Conservation (phyloP, 2,888 invertebrate species). For the Melipona bicolor region DNA sequence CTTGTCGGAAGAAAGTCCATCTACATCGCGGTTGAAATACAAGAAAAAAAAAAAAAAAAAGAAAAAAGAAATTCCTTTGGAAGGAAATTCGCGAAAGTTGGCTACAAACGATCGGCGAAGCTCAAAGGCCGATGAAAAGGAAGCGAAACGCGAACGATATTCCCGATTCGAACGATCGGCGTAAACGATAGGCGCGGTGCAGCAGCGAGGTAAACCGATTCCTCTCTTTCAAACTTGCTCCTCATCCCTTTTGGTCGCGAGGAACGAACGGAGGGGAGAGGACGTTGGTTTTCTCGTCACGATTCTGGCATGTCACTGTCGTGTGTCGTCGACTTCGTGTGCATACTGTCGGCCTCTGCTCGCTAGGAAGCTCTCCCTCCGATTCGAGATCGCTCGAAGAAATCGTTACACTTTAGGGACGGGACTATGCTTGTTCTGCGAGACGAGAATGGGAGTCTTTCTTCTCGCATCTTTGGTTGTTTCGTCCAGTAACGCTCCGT, state of each 20-base stretch:
- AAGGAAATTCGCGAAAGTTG: slow-evolving; percentile 33
- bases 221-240: slow-evolving; percentile 40
- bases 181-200: slow-evolving; percentile 68
- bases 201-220: slow-evolving; percentile 40
- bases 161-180: slow-evolving; percentile 66
- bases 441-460: slow-evolving; percentile 10
- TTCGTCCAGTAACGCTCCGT: background rate
- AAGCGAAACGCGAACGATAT: slow-evolving; percentile 61
- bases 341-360: slow-evolving; percentile 70
- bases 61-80: background rate
- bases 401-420: slow-evolving; percentile 61
- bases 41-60: too few relatives aligned
- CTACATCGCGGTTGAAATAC: too few relatives aligned
- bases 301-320: slow-evolving; percentile 79
- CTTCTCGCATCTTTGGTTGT: background rate
- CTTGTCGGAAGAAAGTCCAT: background rate
- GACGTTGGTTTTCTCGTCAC: slow-evolving; percentile 77
- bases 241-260: slow-evolving; percentile 43
- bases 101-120: slow-evolving; percentile 57
- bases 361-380: slow-evolving; percentile 48
- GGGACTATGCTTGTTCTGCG: slow-evolving; percentile 9
- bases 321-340: slow-evolving; percentile 75
- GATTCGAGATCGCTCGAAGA: slow-evolving; percentile 59
- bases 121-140: slow-evolving; percentile 63
- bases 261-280: slow-evolving; percentile 20